Base-by-base conservation (phyloP, 2,888 invertebrate genomes). In the Ophion ellenae region DNA sequence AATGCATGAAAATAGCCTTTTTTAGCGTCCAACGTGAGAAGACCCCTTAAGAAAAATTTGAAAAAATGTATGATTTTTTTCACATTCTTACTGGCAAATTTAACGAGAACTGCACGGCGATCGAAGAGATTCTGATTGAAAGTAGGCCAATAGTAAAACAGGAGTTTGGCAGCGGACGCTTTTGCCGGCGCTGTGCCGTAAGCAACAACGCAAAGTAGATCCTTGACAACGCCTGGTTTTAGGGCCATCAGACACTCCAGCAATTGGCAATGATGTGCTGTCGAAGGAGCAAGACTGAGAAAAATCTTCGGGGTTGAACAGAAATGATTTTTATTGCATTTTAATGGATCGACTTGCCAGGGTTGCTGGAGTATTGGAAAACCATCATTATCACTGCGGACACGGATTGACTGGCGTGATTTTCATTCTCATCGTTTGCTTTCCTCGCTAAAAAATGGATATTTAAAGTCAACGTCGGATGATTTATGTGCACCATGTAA, bases 91-190 rank as follows among this genome's bases (percentile, higher is more conserved):
- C 98, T 97, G 88, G 97, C 97, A 91, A 98, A 97, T 95, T 98
- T 98, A 91, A 98, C 97, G 81, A 98, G 96, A 81, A 98, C 95
- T 2, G 97, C 97, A 91, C 97, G 97, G 79, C 98, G 95, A 93
- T 99, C 99, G 91, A 98, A 97, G 7, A 98, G 96, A 92, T 98
- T 97, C 36, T 99, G 97, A 94, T 99, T 99, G 91, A 99, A 97
- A 4, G 99, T 98, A 5, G 99, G 99, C 99, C 99, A 99, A 94
- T 99, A 99, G 95, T 99, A 99, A 95, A 99, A 99, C 73, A 99
- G 96, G 61, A 99, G 95, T 94, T 99, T 99, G 77, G 99, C 99
- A 1, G 99, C 99, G 0, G 99, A 98, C n/a, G 98, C 97, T 75
- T 99, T 95, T 0, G 99, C 98, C 75, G 97, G 97, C 87, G 98